Conservation (phyloP, 2,797 vertebrate genomes). For the Erithacus rubecula region DNA sequence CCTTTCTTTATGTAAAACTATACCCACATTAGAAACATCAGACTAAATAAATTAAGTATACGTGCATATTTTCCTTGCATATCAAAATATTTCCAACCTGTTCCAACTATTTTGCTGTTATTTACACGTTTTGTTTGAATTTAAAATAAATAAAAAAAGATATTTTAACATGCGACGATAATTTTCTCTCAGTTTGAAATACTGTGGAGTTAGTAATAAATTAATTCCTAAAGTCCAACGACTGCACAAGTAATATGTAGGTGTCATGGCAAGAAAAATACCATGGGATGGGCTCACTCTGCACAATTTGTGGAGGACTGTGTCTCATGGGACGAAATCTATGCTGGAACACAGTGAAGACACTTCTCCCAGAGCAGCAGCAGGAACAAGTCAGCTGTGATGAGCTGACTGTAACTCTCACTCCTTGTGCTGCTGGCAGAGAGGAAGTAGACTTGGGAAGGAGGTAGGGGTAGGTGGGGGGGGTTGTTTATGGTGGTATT, state of each 20-base stretch:
- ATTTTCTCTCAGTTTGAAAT: background rate
- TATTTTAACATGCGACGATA: background rate
- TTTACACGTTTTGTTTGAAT: background rate
- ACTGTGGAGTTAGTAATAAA: background rate
- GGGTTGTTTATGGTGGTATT: background rate
- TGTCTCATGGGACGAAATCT: background rate
- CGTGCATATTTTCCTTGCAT: background rate
- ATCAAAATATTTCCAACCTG: background rate
- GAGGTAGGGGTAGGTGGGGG: no score
- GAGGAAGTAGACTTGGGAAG: background rate
- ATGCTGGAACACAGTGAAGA: background rate
- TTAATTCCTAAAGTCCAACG: background rate
- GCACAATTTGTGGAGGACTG: no score
- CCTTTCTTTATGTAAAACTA: background rate
- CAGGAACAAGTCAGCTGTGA: background rate
- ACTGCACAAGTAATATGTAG: background rate
- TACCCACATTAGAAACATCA: background rate
- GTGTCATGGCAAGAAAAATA: background rate
- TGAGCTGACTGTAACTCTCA: background rate
- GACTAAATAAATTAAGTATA: background rate
- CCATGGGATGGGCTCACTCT: fast-evolving
- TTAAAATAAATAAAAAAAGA: background rate
- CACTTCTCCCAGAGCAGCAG: fast-evolving
- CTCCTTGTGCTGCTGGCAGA: background rate
- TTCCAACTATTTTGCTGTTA: background rate